Evolutionary conservation across 2,113 vertebrate genomes (phyloP).

Genomic region (Picathartes gymnocephalus): DNA sequence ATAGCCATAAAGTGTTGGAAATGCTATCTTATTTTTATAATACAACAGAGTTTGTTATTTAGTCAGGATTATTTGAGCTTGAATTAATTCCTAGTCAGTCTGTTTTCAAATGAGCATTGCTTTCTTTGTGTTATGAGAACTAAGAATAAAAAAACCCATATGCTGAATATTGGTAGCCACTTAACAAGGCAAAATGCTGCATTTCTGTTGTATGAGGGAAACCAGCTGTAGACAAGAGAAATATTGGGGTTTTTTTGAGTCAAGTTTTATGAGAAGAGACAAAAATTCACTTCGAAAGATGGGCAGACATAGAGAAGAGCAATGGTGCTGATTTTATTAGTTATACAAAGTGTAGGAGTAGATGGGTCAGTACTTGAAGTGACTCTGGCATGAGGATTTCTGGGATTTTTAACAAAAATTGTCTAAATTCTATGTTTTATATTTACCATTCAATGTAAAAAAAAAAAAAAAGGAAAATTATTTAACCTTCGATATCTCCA

Average conservation of each 20-base stretch:
- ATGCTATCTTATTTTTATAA: background rate
- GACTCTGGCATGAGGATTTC: background rate
- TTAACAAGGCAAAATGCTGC: background rate
- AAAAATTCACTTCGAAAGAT: background rate
- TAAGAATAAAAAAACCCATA: background rate
- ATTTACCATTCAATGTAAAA: background rate
- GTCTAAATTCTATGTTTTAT: background rate
- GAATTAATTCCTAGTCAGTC: background rate
- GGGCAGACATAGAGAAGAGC: background rate
- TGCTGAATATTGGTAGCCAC: background rate
- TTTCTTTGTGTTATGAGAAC: background rate
- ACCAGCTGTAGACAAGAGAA: background rate
- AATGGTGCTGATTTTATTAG: background rate
- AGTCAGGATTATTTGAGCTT: background rate
- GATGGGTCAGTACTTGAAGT: background rate
- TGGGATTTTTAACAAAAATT: background rate
- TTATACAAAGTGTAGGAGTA: background rate
- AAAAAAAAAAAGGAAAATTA: background rate
- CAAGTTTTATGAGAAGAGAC: background rate
- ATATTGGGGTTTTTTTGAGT: accelerated
- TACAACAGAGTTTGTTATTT: background rate
- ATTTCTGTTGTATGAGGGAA: background rate
- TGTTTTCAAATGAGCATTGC: background rate
- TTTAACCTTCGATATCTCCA: background rate
- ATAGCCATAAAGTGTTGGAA: background rate